Conservation (phyloP, 2,113 vertebrate species). For the Macrotis lagotis region DNA sequence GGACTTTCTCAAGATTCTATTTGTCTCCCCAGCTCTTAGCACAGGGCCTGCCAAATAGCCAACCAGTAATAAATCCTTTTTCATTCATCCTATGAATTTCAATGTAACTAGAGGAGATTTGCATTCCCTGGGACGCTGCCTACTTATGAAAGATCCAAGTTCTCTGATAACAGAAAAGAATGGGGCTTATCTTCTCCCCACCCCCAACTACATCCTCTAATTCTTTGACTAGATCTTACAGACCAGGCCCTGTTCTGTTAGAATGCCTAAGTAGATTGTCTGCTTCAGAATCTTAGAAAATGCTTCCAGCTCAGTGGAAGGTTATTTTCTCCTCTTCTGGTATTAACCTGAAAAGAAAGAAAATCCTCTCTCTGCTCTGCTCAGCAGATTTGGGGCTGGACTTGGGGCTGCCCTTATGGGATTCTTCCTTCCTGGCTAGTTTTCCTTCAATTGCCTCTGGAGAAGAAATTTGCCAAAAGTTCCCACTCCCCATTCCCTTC, state of each 20-base stretch:
- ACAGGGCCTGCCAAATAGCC: background rate
- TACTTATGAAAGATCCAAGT: background rate
- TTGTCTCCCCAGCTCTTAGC: background rate
- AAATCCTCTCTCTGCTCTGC: background rate
- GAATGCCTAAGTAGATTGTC: background rate
- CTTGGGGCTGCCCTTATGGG: background rate
- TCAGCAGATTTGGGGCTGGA: background rate
- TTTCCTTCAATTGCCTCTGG: background rate
- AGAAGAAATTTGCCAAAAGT: background rate
- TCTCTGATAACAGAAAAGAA: background rate
- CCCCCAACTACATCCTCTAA: background rate
- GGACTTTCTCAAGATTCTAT: background rate
- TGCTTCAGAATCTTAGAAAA: background rate
- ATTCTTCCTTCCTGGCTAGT: background rate
- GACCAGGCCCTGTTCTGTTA: background rate
- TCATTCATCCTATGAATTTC: background rate
- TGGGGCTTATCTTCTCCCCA: background rate
- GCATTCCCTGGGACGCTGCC: background rate
- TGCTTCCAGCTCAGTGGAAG: background rate
- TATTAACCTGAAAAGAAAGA: background rate
- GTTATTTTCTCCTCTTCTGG: background rate
- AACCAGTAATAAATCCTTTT: background rate
- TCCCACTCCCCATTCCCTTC: background rate
- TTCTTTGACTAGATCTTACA: background rate
- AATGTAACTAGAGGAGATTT: background rate